Conservation (phyloP, 1,140 invertebrate genomes). For the Rhopalosiphum maidis region DNA sequence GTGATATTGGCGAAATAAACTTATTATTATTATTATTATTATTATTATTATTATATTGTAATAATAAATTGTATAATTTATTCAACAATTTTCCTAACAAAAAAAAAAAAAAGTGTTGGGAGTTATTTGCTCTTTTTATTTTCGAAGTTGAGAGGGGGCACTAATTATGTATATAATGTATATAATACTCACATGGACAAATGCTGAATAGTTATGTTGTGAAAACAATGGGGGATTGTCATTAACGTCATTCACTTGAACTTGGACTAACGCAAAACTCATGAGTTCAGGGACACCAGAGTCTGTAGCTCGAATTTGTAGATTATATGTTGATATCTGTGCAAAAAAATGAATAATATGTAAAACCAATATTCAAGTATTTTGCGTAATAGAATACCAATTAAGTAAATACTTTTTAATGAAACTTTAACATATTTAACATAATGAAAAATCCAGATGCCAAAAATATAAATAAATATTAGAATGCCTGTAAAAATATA, state of each 20-base stretch:
- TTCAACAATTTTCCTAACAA: no score
- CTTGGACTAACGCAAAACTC: slow-evolving; percentile 75
- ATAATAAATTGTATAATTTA: no score
- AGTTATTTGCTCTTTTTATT: no score
- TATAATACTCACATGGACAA: slow-evolving; percentile 69
- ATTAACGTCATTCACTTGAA: slow-evolving; percentile 87
- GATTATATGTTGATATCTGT: slow-evolving; percentile 72
- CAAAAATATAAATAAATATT: background rate
- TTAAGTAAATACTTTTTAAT: background rate
- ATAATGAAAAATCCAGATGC: background rate
- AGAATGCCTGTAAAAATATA: background rate
- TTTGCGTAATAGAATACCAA: background rate
- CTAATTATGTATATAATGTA: slow-evolving; percentile 26
- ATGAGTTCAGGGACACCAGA: slow-evolving; percentile 78
- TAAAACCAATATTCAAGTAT: background rate
- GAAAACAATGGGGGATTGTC: slow-evolving; percentile 86
- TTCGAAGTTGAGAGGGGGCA: background rate
- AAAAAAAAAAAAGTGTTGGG: no score
- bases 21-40: no score
- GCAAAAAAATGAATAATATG: background rate
- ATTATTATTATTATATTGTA: no score
- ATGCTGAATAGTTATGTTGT: slow-evolving; percentile 78
- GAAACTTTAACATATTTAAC: background rate
- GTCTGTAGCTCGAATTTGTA: slow-evolving; percentile 83
- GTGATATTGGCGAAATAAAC: no score